Evolutionary conservation across 2,797 vertebrate genomes (phyloP), one percentile per base, ranked within the genome.

Genomic region (Leptodactylus fallax): DNA sequence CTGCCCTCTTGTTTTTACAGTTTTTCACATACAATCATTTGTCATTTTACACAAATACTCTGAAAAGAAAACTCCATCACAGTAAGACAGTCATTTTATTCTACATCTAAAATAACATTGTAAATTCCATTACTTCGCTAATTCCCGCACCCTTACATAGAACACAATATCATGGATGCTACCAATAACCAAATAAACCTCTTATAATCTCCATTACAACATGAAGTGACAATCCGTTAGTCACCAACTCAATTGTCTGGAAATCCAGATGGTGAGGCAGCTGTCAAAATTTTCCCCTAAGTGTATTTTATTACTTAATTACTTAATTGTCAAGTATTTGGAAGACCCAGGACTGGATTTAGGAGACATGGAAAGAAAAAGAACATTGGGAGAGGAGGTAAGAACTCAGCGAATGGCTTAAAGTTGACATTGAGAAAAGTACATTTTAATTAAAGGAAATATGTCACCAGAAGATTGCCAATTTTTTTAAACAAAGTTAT

Each of bases 1-100:
- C 83, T 78, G 12, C 12, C 45, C 56, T 85, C 83, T 65, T 85
- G 83, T 85, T 85, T 85, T 74, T 77, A 85, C 83, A 85, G 58
- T 85, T 85, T 77, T 49, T 45, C 58, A 53, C 83, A 85, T 27
- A 51, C 8, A 77, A 47, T 63, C 56, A 65, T 85, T 85, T 53
- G 72, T 85, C 72, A 85, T 85, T 60, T 85, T 58, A 51, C 27
- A 76, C 58, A 78, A 78, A 85, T 77, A 63, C 56, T 19, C 23
- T 77, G 58, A 47, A 77, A 85, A 78, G 58, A 53, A 77, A 85
- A 77, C 14, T 72, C 72, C 45, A 65, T 85, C 49, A 51, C 45
- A 23, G 55, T 49, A 47, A 17, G 21, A 55, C 3, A 36, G 21
- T 77, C 36, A 49, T 58, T 36, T 76, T 49, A 85, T 61, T 74